phyloP scores from a whole-genome alignment of 2,797 vertebrate species.

The Gallinago solitaria region DNA sequence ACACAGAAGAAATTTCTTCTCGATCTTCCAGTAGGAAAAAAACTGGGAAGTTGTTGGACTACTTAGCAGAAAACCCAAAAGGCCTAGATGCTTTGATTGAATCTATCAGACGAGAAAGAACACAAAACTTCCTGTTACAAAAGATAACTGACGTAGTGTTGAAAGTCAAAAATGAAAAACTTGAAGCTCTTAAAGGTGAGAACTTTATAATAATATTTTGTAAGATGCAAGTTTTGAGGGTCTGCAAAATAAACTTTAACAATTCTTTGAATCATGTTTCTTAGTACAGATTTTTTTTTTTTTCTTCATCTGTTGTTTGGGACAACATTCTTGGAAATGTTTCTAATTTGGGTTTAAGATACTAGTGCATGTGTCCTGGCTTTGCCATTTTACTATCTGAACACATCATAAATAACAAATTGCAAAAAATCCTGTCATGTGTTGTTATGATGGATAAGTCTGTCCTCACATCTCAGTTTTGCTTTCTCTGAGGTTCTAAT shows the following conservation, averaged over 20 bases:
- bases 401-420: neutral
- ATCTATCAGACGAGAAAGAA: slow-evolving; percentile 88
- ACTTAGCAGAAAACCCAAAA: slow-evolving; percentile 91
- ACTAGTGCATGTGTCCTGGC: neutral
- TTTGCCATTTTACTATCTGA: neutral
- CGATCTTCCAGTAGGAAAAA: slow-evolving; percentile 87
- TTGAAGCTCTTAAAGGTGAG: slow-evolving; percentile 89
- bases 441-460: neutral
- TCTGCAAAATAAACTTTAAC: neutral
- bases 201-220: neutral
- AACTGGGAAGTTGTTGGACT: slow-evolving; percentile 89
- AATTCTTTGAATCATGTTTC: neutral
- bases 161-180: slow-evolving; percentile 89
- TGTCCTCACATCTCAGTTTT: neutral
- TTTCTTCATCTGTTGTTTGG: neutral
- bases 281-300: neutral
- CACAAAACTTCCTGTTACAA: slow-evolving; percentile 91
- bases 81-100: slow-evolving; percentile 91
- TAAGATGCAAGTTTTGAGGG: neutral
- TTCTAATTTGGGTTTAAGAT: neutral
- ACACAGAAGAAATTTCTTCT: slow-evolving; percentile 93
- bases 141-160: slow-evolving; percentile 96
- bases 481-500: neutral
- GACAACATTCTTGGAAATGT: neutral
- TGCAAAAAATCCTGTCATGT: neutral